Base-by-base conservation (phyloP, 2,888 invertebrate genomes). In the Steromphala cineraria region DNA sequence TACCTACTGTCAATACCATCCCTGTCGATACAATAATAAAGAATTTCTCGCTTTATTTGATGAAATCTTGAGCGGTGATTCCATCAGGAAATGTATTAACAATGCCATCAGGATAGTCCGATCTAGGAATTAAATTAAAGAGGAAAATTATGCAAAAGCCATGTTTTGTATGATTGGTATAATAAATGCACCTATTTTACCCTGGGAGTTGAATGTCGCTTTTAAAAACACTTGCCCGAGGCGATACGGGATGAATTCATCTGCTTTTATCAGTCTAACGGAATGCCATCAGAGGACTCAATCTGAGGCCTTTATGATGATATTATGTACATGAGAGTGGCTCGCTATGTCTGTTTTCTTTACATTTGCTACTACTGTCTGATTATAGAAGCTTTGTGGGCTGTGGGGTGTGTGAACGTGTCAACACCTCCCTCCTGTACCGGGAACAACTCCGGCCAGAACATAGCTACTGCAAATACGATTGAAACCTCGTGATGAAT, bases 101-200 rank as follows among this genome's bases (percentile, higher is more conserved):
- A 40, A 71, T 71, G 36, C 71, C 36, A 36, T 71, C 36, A 71
- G 31, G n/a, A 40, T 36, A 36, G 17, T 10, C 15, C 10, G 36
- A n/a, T 17, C 71, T 36, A 36, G 28, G 62, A 62, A 24, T 28
- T 28, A 62, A 62, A 62, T 62, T 24, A 62, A 62, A 62, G 62
- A 62, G 62, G 36, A 71, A 71, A 36, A 71, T 71, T 71, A 71
- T 71, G 71, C 36, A 71, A 71, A 71, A 36, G 71, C 71, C 71
- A 71, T 71, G 71, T 71, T 71, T 71, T 71, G 19, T 31, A 71
- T 71, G 40, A 71, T 71, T 71, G 36, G 28, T 71, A 71, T 36
- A 71, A 71, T 36, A 71, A 31, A 71, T 40, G 71, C 36, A 71
- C 40, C 40, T 19, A 36, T 19, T 71, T 31, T 71, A 71, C 71